Percentiles rank a stretch among this genome's conserved stretches.
Conservation (phyloP, 2,113 vertebrate species). For the Zosterops lateralis region DNA sequence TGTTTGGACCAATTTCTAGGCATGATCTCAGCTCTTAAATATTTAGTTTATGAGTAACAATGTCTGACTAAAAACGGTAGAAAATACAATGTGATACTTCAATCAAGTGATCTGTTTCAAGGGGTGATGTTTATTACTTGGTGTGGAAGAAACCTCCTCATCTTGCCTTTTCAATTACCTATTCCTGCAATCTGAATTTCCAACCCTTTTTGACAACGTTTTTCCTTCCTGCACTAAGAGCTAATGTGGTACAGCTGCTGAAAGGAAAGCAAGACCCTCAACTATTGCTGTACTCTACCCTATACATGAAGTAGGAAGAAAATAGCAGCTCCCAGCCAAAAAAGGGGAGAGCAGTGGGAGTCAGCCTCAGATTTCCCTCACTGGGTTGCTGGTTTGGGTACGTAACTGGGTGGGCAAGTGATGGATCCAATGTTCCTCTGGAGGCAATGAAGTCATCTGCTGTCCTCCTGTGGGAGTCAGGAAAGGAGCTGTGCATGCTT, state of each 20-base stretch:
- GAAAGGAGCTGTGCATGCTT: background rate
- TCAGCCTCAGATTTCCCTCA: background rate
- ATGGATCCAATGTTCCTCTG: background rate
- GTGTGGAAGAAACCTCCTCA: background rate
- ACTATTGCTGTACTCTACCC: background rate
- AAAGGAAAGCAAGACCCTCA: background rate
- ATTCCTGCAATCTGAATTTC: background rate
- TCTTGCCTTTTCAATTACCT: background rate
- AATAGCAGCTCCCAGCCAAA: background rate
- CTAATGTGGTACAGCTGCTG: background rate
- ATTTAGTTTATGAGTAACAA: constrained; percentile 34
- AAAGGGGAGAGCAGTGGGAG: background rate
- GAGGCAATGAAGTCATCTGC: background rate
- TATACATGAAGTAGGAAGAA: background rate
- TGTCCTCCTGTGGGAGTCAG: background rate
- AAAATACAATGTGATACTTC: background rate
- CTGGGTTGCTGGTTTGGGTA: background rate
- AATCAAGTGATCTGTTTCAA: constrained; percentile 16
- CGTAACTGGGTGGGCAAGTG: accelerated
- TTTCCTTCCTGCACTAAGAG: background rate
- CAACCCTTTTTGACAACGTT: background rate
- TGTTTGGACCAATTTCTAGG: constrained; percentile 22
- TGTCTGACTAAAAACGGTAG: background rate
- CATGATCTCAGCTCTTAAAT: constrained; percentile 27
- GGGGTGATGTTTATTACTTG: background rate